These are phyloP conservation scores for Tridacna crocea DNA, from an alignment of 2,888 invertebrate genomes.

Conservation along the genomic window DNA sequence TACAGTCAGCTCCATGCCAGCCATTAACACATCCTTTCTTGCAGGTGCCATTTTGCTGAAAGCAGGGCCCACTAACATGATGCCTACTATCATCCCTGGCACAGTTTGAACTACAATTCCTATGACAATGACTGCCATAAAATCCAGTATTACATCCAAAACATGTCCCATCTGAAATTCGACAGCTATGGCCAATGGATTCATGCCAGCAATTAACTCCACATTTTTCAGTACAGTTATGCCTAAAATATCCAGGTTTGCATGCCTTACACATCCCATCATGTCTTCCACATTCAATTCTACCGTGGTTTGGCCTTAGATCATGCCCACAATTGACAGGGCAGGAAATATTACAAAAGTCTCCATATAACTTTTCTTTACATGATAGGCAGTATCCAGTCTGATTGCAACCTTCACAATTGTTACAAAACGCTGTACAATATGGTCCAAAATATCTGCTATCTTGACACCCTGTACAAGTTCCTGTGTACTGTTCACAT, in stretches of 20 bases:
- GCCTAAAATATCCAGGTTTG: conserved; percentile 5
- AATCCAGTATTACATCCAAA: conserved; percentile 35
- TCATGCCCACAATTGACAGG: conserved; percentile 47
- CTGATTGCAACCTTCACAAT: conserved; percentile 5
- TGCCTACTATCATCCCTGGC: not conserved
- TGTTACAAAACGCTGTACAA: conserved; percentile 1
- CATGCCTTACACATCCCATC: conserved; percentile 15
- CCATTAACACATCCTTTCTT: conserved; percentile 40
- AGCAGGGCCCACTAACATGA: conserved; percentile 34
- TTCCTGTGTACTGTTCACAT: conserved; percentile 38
- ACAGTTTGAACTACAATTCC: conserved; percentile 27
- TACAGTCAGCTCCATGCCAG: conserved; percentile 43
- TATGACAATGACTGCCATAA: conserved; percentile 30
- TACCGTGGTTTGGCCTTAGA: not conserved
- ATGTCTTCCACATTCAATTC: not conserved
- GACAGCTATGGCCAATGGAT: conserved; percentile 5
- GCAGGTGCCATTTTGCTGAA: conserved; percentile 42
- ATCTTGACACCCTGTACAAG: conserved; percentile 41
- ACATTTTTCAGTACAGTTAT: conserved; percentile 11
- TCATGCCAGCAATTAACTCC: not conserved
- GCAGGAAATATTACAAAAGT: conserved; percentile 37
- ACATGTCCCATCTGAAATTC: conserved; percentile 40
- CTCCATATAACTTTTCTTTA: conserved; percentile 29
- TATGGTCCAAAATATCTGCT: conserved; percentile 3
- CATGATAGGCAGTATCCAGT: conserved; percentile 3